Base-by-base conservation (phyloP, 2,113 vertebrate species). In the Ceuthmochares aereus region DNA sequence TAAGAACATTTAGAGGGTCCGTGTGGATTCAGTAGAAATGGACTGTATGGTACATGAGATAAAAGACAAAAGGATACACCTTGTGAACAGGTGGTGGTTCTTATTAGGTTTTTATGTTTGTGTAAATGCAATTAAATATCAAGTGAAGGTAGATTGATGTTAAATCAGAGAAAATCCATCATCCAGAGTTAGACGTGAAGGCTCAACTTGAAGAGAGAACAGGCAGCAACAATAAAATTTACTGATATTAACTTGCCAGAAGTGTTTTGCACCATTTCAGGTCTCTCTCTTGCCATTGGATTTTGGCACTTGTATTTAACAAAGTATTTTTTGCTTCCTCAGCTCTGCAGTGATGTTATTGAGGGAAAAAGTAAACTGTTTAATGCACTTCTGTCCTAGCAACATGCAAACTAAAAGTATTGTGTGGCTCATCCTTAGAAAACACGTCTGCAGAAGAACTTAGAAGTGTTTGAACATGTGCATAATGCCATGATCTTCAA, bases 241-340 rank as follows among this genome's bases (percentile, higher is more conserved):
- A 68, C 26, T 62, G 22, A 36, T 79, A 64, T 40, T 62, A 64
- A 83, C 70, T 76, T 87, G 22, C 30, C 70, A 72, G 66, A 81
- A 87, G 27, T 30, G 14, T 69, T 93, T 94, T 45, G 21, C 51
- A 59, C 32, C 13, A 12, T 40, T 90, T 84, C 83, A 67, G 4
- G 3, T 60, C 81, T 51, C 70, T 64, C 3, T 60, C 27, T 85
- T 85, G 64, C 47, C 32, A 47, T 20, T 80, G 58, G 23, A 67
- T 76, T 94, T 92, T 59, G 56, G 27, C 22, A 30, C 68, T 81
- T 47, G 8, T 55, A 64, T 59, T 87, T 56, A 63, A 81, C 11
- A 63, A 95, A 91, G 27, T 37, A 68, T 3, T 54, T 92, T 91
- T 93, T 93, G 52, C 68, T 94, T n/a, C 47, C 51, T 51, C 37